These are phyloP conservation scores for Enteromius fasciolatus DNA, from an alignment of 2,797 vertebrate genomes.

Conservation along the genomic window DNA sequence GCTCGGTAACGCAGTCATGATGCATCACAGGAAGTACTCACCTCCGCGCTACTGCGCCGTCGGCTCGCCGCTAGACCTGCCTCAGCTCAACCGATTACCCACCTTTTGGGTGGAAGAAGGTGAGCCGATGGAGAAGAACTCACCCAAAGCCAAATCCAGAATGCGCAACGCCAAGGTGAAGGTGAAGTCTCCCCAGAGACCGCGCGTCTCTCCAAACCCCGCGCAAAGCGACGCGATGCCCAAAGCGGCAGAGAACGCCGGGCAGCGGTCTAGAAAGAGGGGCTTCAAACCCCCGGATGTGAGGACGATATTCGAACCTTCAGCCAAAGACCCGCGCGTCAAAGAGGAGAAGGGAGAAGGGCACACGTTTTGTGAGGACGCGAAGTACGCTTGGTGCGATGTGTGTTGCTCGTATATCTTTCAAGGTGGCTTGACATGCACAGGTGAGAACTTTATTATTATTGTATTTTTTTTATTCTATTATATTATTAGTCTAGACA, in stretches of 20 bases:
- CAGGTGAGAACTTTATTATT: constrained; percentile 68
- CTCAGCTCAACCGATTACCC: constrained; percentile 45
- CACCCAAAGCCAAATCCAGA: constrained; percentile 62
- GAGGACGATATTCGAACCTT: constrained; percentile 78
- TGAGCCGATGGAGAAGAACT: constrained; percentile 56
- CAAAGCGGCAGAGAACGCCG: constrained; percentile 51
- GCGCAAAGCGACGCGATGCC: constrained; percentile 30
- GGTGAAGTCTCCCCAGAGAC: constrained; percentile 50
- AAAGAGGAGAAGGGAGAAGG: constrained; percentile 76
- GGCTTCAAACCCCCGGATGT: constrained; percentile 78
- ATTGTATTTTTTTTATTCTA: background rate
- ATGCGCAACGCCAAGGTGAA: constrained; percentile 71
- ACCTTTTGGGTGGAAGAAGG: background rate
- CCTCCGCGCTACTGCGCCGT: constrained; percentile 58
- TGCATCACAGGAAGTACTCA: constrained; percentile 69
- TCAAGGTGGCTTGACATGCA: constrained; percentile 70
- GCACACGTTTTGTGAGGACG: constrained; percentile 70
- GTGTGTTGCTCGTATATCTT: constrained; percentile 75
- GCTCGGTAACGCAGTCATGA: background rate
- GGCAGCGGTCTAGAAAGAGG: constrained; percentile 66
- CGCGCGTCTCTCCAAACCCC: constrained; percentile 12
- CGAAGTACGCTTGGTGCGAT: constrained; percentile 74
- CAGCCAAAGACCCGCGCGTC: constrained; percentile 73
- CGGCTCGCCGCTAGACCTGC: constrained; percentile 48
- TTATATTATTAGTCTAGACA: background rate